Evolutionary conservation across 2,888 invertebrate species (phyloP), one percentile per base, ranked within the genome.

Genomic region (Drosophila helvetica): DNA sequence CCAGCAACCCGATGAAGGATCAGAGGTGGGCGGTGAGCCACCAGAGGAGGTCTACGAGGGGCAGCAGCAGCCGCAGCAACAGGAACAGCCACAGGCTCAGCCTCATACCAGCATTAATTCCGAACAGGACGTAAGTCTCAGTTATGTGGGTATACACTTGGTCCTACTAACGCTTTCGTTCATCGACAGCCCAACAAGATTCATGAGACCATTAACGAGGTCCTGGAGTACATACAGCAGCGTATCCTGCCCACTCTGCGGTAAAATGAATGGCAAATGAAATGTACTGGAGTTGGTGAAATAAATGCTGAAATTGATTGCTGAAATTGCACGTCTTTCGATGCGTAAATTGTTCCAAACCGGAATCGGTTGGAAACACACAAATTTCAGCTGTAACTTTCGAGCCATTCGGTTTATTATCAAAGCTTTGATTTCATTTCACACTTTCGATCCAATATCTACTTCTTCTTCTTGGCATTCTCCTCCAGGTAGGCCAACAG

Each of bases 401-500:
- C 4, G 4, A 12, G 4, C 4, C 10, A 18, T 8, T n/a, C 18
- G 5, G 1, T 56, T 45, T 50, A 57, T 70, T 57, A 18, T 33
- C 17, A 48, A 27, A 22, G 19, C 17, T 3, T 2, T 8, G 33
- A 33, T 33, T 12, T 10, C 7, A 33, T n/a, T 15, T 38, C 10
- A 51, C 22, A 22, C 27, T 12, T 53, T 43, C 1, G 0, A 19
- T n/a, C 12, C 1, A 7, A n/a, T 6, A 58, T 10, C 62, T 55
- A 64, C 22, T 71, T 71, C 64, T 64, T 71, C 9, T 3, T 46
- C 30, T 48, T 54, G 22, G 57, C 71, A 55, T 71, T 71, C 2
- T 86, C 87, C n/a, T 94, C 94, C 67, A 95, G 93, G 90, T 93
- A 95, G 10, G 93, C 94, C 58, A 95, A 90, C 25, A 95, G 93